These are phyloP conservation scores for Moxostoma hubbsi DNA, from an alignment of 2,797 vertebrate genomes.

Conservation along the genomic window DNA sequence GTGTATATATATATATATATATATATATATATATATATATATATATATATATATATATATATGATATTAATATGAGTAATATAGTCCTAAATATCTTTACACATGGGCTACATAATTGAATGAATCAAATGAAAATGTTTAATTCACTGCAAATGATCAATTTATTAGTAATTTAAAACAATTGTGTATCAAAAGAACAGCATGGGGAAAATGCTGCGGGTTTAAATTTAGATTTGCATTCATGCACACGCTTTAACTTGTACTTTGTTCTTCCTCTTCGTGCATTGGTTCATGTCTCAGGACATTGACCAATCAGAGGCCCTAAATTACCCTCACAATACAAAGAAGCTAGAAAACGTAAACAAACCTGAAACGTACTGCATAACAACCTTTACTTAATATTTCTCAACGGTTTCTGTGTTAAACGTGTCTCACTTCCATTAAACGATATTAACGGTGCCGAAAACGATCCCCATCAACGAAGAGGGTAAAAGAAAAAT, in stretches of 20 bases:
- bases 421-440: neutral
- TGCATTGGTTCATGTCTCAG: conserved; percentile 34
- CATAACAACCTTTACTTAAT: neutral
- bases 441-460: neutral
- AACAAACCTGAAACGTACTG: conserved; percentile 8
- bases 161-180: too few relatives aligned
- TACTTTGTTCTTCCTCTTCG: neutral
- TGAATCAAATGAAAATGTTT: too few relatives aligned
- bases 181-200: too few relatives aligned
- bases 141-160: too few relatives aligned
- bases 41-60: too few relatives aligned
- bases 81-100: too few relatives aligned
- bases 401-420: neutral
- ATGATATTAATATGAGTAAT: too few relatives aligned
- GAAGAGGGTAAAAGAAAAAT: neutral
- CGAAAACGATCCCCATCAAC: neutral
- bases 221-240: too few relatives aligned
- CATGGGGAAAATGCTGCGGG: too few relatives aligned
- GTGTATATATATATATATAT: too few relatives aligned
- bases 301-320: conserved; percentile 41
- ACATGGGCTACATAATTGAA: too few relatives aligned
- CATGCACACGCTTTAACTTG: neutral
- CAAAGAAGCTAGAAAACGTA: conserved; percentile 46
- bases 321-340: conserved; percentile 25
- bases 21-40: too few relatives aligned